Base-by-base conservation (phyloP, 2,888 invertebrate genomes). In the Bombylius discolor region DNA sequence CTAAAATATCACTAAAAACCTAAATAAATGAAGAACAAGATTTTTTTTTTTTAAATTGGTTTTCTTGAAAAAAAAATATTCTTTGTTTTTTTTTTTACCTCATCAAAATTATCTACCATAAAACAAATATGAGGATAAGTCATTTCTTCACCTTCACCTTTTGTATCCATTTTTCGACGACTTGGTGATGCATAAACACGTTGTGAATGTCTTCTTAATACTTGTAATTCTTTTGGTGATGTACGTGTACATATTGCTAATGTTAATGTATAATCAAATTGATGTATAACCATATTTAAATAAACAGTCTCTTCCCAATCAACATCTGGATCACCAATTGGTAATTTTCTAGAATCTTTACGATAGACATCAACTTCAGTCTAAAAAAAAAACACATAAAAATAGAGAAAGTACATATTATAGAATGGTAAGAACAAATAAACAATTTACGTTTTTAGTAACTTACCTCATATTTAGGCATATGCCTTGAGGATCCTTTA, bases 281-380 rank as follows among this genome's bases (percentile, higher is more conserved):
- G 97, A 77, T 99, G 98, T 71, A 99, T 89, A 66, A 98, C 87
- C 73, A 98, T 82, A 78, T 98, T 98, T 64, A 98, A 81, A 77
- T 97, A 98, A 62, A 98, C 95, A 57, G 97, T 98, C 79, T 99
- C 98, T 77, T 98, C 97, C 98, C 98, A 99, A 77, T 98, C 96
- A 66, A 97, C 88, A 61, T 91, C 91, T 48, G 90, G 89, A 78
- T 98, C 96, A 59, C 93, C 93, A 67, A 96, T 89, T 53, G 98
- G 98, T 68, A 97, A 79, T 75, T 96, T 95, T 70, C 93, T 87
- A 68, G 96, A 96, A 76, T 96, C 95, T 77, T 95, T 92, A 62
- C 98, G 86, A 77, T 93, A 97, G 62, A 98, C 98, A 77, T 98
- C 96, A 63, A 98, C 89, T 75, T 91, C 90, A 68, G 92, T 92